Base-by-base conservation (phyloP, 2,888 invertebrate species). In the Hydraecia micacea region DNA sequence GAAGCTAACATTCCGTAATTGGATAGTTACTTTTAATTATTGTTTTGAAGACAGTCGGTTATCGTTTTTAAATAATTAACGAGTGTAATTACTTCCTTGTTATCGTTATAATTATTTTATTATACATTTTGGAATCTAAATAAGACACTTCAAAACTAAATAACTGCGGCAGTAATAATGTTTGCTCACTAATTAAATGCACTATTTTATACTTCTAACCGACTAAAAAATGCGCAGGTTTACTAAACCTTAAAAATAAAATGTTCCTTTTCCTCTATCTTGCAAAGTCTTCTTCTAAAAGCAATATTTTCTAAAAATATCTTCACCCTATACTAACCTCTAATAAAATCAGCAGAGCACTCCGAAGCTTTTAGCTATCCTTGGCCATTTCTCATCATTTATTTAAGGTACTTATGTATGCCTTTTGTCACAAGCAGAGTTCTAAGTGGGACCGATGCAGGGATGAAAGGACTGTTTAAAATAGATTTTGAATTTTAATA, bases 291-390 rank as follows among this genome's bases (percentile, higher is more conserved):
- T 25, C 42, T 36, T 46, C 60, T 60, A 77, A 77, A 62, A 28
- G 15, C n/a, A 71, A 72, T 65, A 73, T 66, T 80, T 58, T 28
- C 65, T 66, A 0, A 68, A n/a, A 62, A 75, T 79, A 74, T 81
- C 77, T 72, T 76, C 58, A 85, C 32, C 49, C 55, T 36, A 32
- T 15, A 49, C 36, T 36, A 36, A 36, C 25, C 62, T 67, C 46
- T 84, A 85, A 84, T 81, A 65, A 25, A 67, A 81, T 83, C 83
- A 81, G 55, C 65, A 67, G 67, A 80, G 83, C 83, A 85, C 85
- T 84, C 13, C 42, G 58, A 39, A 36, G 73, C 85, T 78, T 75
- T 79, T 55, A 74, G 69, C 69, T 7, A 18, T 66, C 63, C n/a
- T 39, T 72, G 75, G 49, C 63, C 73, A 85, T 75, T 32, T 39